These are phyloP conservation scores for Drosophila peninsularis DNA, from an alignment of 2,888 invertebrate genomes.

Conservation along the genomic window DNA sequence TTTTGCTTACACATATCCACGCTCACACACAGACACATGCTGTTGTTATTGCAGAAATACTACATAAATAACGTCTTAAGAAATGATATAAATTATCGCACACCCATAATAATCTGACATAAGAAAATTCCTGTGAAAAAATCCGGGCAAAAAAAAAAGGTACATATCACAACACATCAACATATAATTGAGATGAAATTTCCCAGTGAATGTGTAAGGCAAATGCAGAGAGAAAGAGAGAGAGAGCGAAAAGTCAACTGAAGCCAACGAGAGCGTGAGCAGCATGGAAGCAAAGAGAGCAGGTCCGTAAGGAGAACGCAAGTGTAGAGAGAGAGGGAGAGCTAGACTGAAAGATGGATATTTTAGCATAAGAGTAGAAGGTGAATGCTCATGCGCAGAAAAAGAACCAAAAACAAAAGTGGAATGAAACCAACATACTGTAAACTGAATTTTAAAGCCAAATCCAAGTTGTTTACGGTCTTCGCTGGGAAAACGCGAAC, in stretches of 20 bases:
- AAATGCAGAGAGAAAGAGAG: background rate
- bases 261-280: slow-evolving; percentile 17
- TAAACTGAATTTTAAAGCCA: slow-evolving; percentile 36
- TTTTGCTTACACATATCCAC: slow-evolving; percentile 1
- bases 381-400: slow-evolving; percentile 57
- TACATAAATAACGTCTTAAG: background rate
- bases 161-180: slow-evolving; percentile 9
- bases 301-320: slow-evolving; percentile 19
- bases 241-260: slow-evolving; percentile 8
- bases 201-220: slow-evolving; percentile 32
- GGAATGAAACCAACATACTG: slow-evolving; percentile 16
- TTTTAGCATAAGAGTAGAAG: slow-evolving; percentile 27
- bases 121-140: slow-evolving; percentile 41
- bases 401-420: slow-evolving; percentile 8
- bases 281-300: background rate
- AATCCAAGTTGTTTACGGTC: slow-evolving; percentile 56
- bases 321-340: slow-evolving; percentile 37
- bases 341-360: slow-evolving; percentile 10
- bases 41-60: background rate
- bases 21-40: background rate
- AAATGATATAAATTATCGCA: slow-evolving; percentile 5
- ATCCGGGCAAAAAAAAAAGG: slow-evolving; percentile 15
- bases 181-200: slow-evolving; percentile 50
- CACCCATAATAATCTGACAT: slow-evolving; percentile 21
- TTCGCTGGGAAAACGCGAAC: slow-evolving; percentile 52